Evolutionary conservation across 2,888 invertebrate species (phyloP), one percentile per base, ranked within the genome.

Genomic region (Germaria angustata): DNA sequence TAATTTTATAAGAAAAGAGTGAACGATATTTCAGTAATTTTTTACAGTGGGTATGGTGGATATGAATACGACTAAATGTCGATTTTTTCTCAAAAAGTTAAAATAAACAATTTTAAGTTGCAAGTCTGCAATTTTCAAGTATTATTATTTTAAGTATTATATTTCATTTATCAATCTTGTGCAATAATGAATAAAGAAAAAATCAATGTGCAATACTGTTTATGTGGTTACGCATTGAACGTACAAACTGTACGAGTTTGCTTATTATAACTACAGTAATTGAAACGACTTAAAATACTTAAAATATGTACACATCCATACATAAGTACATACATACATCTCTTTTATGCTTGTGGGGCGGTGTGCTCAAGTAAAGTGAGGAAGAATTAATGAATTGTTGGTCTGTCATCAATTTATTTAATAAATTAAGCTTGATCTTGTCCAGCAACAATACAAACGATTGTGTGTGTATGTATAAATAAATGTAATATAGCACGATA

Each of bases 391-490:
- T 51, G 79, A 51, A 61, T 80, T 32, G 44, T 65, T 69, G 53
- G 51, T 44, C 28, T 69, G 73, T 73, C 69, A 65, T 49, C 63
- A 63, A 73, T 81, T 81, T 78, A 78, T 75, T 78, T 65, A 81
- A 81, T 69, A 78, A 78, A 81, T 73, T 69, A 73, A 78, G 73
- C 55, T 57, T 68, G 57, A 73, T 75, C 57, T 72, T 79, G 34
- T 9, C 39, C 49, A 57, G 13, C 22, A 36, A 41, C 53, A 41
- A 63, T 28, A 8, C 9, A 55, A 28, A 28, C 28, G 6, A 28
- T 28, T 28, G 6, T 13, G 24, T 24, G 15, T 57, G 39, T 65
- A 44, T 51, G 13, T 44, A 46, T 32, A 49, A 15, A 24, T 55
- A 41, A 41, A n/a, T 39, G 22, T n/a, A 9, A 59, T 53, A 63